Base-by-base conservation (phyloP, 2,888 invertebrate genomes). In the Papilio demoleus region DNA sequence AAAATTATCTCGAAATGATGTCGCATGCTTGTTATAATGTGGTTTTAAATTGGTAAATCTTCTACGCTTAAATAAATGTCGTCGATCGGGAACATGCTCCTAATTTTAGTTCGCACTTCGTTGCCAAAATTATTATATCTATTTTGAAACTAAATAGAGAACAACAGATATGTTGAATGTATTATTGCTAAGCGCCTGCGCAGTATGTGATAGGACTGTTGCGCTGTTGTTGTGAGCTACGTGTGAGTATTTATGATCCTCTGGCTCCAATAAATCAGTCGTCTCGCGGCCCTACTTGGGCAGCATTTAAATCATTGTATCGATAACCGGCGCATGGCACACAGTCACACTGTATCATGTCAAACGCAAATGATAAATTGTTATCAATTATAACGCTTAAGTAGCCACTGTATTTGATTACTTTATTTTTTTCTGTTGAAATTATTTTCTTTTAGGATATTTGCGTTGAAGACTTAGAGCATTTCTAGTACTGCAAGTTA, bases 261-360 rank as follows among this genome's bases (percentile, higher is more conserved):
- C 79, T 75, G 72, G 77, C 73, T 80, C 72, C 73, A 74, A 83
- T 86, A 84, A 84, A 87, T 85, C 84, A 83, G 76, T 81, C 76
- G 76, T 77, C 79, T 78, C 71, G 72, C 70, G 76, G 75, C 79
- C 82, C 73, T 82, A 81, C 76, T 81, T 81, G 82, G 80, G 67
- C 66, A 73, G 77, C 76, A 75, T 74, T 76, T 86, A 82, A 63
- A 63, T 68, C 47, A 68, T 64, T 59, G 38, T 82, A 83, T 84
- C 77, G 75, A 79, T 76, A 78, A 72, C 75, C 75, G 38, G 27
- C 56, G 58, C 58, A 47, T 36, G 27, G 27, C 53, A 59, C 31
- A 67, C 19, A 36, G 22, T 22, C 53, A n/a, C 68, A 56, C 34
- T 62, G 45, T 68, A 40, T 38, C 59, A 59, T 38, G 64, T 64